phyloP scores from a whole-genome alignment of 2,797 vertebrate genomes.

The Enteromius paludinosus region DNA sequence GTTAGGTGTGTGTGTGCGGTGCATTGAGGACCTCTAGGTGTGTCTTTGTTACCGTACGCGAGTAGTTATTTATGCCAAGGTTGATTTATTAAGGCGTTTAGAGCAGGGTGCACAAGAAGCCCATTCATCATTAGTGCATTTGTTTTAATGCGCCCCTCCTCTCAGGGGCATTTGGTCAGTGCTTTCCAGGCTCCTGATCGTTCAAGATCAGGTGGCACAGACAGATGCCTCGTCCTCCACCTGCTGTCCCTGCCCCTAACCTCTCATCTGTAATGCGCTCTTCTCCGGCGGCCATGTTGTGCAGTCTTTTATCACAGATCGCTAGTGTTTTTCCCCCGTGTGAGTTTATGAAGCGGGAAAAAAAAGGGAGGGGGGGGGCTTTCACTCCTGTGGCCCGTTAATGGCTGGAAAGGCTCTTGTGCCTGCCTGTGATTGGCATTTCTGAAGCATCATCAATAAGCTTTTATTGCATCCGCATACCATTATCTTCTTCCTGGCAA shows the following conservation, averaged over 20 bases:
- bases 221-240: constrained; percentile 49
- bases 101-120: constrained; percentile 38
- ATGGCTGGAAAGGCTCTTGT: constrained; percentile 54
- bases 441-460: constrained; percentile 65
- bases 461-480: constrained; percentile 60
- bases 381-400: constrained; percentile 44
- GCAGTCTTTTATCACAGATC: constrained; percentile 49
- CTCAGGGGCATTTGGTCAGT: constrained; percentile 47
- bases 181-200: constrained; percentile 31
- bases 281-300: constrained; percentile 35
- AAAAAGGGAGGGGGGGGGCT: background rate
- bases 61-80: constrained; percentile 69
- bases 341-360: constrained; percentile 51
- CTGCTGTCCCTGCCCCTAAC: constrained; percentile 47
- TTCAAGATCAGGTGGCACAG: constrained; percentile 19
- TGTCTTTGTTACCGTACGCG: background rate
- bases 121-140: constrained; percentile 54
- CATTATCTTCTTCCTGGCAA: constrained; percentile 61
- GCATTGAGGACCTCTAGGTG: constrained; percentile 17
- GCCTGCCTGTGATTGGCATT: constrained; percentile 60
- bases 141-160: constrained; percentile 41
- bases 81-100: constrained; percentile 56
- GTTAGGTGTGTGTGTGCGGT: constrained; percentile 15
- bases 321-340: constrained; percentile 43
- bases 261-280: constrained; percentile 42